Conservation (phyloP, 2,113 vertebrate genomes). For the Heteronetta atricapilla region DNA sequence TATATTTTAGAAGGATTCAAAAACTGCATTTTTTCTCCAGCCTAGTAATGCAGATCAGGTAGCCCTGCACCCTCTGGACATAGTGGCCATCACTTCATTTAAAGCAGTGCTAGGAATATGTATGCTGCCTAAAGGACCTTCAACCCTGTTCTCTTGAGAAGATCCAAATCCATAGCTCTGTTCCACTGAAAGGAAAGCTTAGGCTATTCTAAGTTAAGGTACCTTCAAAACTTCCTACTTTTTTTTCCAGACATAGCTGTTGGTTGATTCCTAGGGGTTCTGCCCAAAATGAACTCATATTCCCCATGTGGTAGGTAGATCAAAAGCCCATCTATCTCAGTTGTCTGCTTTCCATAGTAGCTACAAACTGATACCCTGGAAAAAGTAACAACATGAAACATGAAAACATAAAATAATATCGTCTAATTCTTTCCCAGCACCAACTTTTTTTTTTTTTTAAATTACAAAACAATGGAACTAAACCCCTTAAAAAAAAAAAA, state of each 20-base stretch:
- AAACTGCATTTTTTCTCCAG: background rate
- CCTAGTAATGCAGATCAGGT: background rate
- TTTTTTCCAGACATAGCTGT: background rate
- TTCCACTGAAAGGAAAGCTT: background rate
- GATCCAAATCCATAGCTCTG: background rate
- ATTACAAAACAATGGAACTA: background rate
- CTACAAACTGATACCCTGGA: background rate
- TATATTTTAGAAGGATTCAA: background rate
- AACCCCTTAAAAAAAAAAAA: background rate
- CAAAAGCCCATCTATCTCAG: background rate
- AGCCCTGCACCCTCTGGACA: fast-evolving
- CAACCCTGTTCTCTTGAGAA: background rate
- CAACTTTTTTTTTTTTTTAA: background rate
- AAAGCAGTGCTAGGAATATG: background rate
- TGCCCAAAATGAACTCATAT: background rate
- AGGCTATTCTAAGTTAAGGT: background rate
- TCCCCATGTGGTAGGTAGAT: background rate
- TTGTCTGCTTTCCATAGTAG: background rate
- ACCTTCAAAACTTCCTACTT: background rate
- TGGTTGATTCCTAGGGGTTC: background rate
- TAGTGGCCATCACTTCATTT: background rate
- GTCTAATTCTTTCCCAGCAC: background rate
- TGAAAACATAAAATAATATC: background rate
- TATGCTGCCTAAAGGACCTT: background rate
- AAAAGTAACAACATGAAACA: background rate